Conservation (phyloP, 2,797 vertebrate species). For the Siniperca scherzeri region DNA sequence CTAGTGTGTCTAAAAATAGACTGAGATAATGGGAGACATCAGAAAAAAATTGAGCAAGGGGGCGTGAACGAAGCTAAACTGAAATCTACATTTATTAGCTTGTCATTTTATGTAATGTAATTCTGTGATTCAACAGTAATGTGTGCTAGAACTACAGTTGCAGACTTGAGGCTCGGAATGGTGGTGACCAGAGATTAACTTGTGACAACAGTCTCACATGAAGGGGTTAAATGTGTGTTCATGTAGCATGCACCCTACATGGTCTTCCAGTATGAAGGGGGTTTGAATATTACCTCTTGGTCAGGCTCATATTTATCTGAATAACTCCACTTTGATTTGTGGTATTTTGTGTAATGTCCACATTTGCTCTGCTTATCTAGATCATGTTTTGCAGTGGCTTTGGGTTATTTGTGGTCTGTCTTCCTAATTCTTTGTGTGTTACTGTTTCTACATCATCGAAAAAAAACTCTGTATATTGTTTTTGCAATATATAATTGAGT, state of each 20-base stretch:
- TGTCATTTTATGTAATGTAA: constrained; percentile 14
- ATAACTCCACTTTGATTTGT: constrained; percentile 48
- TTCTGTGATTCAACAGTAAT: constrained; percentile 21
- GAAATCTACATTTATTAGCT: constrained; percentile 16
- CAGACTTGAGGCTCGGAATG: constrained; percentile 10
- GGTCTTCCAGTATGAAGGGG: constrained; percentile 1
- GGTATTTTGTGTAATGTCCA: constrained; percentile 24
- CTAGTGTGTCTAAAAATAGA: constrained; percentile 38
- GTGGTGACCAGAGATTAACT: constrained; percentile 13
- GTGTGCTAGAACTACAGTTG: constrained; percentile 11
- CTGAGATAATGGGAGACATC: constrained; percentile 16
- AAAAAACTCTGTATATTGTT: constrained; percentile 35
- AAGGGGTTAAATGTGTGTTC: constrained; percentile 7
- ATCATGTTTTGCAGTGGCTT: constrained; percentile 58
- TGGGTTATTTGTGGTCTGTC: constrained; percentile 68
- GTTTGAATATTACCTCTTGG: constrained; percentile 36
- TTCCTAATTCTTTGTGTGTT: constrained; percentile 38
- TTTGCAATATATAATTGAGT: constrained; percentile 49
- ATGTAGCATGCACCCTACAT: not conserved
- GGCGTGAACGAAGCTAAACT: not conserved
- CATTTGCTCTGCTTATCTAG: constrained; percentile 40
- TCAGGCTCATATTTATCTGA: constrained; percentile 26
- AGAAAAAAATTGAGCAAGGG: constrained; percentile 13
- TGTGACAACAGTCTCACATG: constrained; percentile 17
- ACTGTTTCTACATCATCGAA: constrained; percentile 33